Evolutionary conservation across 2,113 vertebrate genomes (phyloP).

Genomic region (Varanus komodoensis): DNA sequence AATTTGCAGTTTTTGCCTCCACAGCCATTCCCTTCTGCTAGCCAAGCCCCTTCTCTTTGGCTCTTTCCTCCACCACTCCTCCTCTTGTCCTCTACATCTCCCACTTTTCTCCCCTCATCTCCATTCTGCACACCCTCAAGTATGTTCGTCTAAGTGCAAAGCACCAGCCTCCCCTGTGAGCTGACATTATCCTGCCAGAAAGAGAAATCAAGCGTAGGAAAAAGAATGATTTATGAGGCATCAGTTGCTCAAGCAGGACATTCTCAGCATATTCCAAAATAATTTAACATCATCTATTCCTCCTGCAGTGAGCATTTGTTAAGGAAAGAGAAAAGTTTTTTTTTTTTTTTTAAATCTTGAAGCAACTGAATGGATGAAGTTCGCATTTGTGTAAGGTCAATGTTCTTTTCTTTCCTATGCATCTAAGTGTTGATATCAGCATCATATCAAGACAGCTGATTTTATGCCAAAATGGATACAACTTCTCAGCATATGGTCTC

Average conservation of each 20-base stretch:
- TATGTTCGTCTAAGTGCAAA: not conserved
- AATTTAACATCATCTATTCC: slow-evolving; percentile 61
- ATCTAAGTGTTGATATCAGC: slow-evolving; percentile 19
- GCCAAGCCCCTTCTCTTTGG: fast-evolving
- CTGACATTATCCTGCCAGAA: slow-evolving; percentile 55
- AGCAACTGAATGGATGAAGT: slow-evolving; percentile 20
- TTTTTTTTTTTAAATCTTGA: not conserved
- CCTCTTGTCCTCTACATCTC: fast-evolving
- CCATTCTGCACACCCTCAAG: not conserved
- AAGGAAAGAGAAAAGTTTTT: not conserved
- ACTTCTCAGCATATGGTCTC: not conserved
- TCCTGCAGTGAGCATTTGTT: slow-evolving; percentile 45
- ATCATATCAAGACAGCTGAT: not conserved
- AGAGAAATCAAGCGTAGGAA: slow-evolving; percentile 64
- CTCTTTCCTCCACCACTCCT: not conserved
- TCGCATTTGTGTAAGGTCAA: slow-evolving; percentile 52
- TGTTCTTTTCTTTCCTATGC: slow-evolving; percentile 18
- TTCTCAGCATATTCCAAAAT: slow-evolving; percentile 68
- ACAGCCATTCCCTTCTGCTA: fast-evolving
- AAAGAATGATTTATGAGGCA: slow-evolving; percentile 74
- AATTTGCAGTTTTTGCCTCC: not conserved
- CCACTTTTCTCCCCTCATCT: fast-evolving
- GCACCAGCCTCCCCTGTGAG: not conserved
- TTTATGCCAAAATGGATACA: slow-evolving; percentile 34
- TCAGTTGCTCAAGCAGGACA: slow-evolving; percentile 61